A percentile compares a stretch with the other conserved stretches of the same genome.
These are phyloP conservation scores for Falcunculus frontatus DNA, from an alignment of 2,113 vertebrate genomes.

Conservation along the genomic window DNA sequence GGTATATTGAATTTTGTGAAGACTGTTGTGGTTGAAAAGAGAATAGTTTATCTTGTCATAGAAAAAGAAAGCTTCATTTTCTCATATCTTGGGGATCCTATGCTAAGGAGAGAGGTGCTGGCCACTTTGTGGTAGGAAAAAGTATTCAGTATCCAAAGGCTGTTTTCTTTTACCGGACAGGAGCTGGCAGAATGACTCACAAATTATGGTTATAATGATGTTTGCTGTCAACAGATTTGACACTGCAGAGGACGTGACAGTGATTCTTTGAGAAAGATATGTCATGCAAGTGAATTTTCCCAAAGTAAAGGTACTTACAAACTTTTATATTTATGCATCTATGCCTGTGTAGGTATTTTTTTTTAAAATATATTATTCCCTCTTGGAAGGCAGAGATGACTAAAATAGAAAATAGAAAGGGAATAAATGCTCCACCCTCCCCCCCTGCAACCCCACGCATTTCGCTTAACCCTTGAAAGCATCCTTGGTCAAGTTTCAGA, in stretches of 20 bases:
- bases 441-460: neutral
- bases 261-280: conserved; percentile 34
- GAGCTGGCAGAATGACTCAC: conserved; percentile 13
- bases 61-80: neutral
- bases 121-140: neutral
- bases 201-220: neutral
- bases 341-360: neutral
- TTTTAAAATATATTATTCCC: neutral
- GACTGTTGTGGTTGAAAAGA: neutral
- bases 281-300: neutral
- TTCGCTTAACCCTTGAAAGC: neutral
- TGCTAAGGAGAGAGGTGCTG: neutral
- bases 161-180: neutral
- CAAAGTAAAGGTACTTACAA: neutral
- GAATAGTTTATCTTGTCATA: neutral
- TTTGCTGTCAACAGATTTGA: conserved; percentile 15
- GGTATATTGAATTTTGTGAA: neutral
- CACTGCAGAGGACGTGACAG: neutral
- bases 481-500: neutral
- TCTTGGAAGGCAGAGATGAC: neutral
- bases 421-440: neutral
- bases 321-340: neutral
- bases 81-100: neutral
- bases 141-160: conserved; percentile 1
- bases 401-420: neutral